Evolutionary conservation across 2,797 vertebrate species (phyloP).

Genomic region (Oceanodroma leucorhoa): DNA sequence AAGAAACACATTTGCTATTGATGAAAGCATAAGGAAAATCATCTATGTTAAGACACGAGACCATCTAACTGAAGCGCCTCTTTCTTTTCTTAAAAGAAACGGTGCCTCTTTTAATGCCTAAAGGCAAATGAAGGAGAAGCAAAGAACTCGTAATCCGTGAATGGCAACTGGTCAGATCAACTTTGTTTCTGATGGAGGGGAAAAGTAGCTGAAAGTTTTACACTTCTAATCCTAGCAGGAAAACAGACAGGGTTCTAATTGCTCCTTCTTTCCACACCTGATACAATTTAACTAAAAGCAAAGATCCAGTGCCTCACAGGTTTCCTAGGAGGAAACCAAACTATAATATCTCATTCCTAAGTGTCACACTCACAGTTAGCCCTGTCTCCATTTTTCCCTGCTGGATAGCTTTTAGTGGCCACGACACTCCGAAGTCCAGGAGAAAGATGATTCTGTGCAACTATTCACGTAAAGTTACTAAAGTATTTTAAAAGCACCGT

Average conservation of each 20-base stretch:
- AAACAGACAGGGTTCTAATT: background rate
- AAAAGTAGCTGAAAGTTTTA: background rate
- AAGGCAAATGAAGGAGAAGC: background rate
- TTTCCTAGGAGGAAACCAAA: background rate
- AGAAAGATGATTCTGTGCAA: background rate
- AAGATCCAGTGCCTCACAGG: background rate
- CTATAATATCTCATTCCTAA: background rate
- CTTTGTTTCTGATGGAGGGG: background rate
- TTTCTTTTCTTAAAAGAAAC: background rate
- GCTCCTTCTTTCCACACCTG: background rate
- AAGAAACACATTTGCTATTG: background rate
- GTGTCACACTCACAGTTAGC: background rate
- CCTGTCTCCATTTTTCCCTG: background rate
- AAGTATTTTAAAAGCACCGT: background rate
- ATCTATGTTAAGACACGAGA: background rate
- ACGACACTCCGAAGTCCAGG: background rate
- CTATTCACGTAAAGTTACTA: background rate
- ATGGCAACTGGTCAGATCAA: background rate
- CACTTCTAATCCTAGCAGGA: background rate
- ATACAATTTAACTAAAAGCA: background rate
- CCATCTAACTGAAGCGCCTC: background rate
- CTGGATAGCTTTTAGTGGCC: background rate
- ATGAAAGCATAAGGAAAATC: background rate
- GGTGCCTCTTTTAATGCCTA: background rate
- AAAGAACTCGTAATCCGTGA: background rate